phyloP scores from a whole-genome alignment of 2,113 vertebrate species.

The Corythoichthys haematopterus region DNA sequence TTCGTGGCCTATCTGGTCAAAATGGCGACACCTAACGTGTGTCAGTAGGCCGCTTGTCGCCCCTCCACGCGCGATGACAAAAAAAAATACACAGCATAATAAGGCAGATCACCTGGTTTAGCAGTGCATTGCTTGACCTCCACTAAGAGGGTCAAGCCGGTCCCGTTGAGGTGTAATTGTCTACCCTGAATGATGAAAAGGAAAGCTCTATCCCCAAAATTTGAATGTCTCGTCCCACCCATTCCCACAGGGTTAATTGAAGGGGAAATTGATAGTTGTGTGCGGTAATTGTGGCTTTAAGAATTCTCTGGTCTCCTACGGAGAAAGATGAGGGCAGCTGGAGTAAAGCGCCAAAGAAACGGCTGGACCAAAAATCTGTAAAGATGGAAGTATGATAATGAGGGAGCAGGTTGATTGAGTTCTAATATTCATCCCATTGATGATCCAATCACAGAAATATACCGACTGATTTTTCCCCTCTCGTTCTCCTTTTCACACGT shows the following conservation, averaged over 20 bases:
- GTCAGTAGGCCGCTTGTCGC: too few species aligned
- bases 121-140: conserved; percentile 59
- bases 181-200: conserved; percentile 10
- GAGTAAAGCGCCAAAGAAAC: conserved; percentile 31
- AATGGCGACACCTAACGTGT: too few species aligned
- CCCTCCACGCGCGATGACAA: too few species aligned
- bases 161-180: conserved; percentile 45
- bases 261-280: conserved; percentile 72
- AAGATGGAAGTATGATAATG: conserved; percentile 41
- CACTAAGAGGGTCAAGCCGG: conserved; percentile 53
- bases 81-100: conserved; percentile 17
- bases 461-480: conserved; percentile 42
- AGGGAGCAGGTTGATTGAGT: conserved; percentile 54
- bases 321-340: conserved; percentile 53
- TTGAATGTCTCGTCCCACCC: conserved; percentile 47
- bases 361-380: conserved; percentile 16
- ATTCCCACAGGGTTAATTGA: conserved; percentile 71
- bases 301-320: conserved; percentile 57
- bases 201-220: conserved; percentile 45
- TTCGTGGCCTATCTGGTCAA: too few species aligned
- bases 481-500: conserved; percentile 36
- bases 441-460: conserved; percentile 70
- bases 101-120: conserved; percentile 14
- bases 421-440: conserved; percentile 70
- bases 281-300: conserved; percentile 71